phyloP scores from a whole-genome alignment of 1,140 invertebrate species.

The Polyergus mexicanus region DNA sequence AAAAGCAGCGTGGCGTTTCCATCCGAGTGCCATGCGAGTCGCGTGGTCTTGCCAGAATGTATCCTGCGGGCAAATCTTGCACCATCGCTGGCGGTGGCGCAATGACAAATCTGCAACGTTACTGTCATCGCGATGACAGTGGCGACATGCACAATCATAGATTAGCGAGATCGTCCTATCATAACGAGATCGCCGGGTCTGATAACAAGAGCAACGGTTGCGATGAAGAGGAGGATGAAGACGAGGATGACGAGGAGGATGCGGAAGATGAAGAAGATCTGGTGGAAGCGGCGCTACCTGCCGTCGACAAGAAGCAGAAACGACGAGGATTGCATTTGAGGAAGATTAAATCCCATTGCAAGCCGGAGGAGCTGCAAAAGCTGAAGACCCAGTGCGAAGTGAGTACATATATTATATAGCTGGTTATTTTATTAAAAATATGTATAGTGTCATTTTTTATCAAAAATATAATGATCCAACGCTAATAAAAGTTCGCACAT shows the following conservation, averaged over 20 bases:
- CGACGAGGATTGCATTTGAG: constrained; percentile 88
- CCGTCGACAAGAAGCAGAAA: constrained; percentile 88
- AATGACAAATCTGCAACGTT: constrained; percentile 66
- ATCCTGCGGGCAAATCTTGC: constrained; percentile 69
- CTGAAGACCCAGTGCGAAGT: constrained; percentile 91
- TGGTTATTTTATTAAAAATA: not conserved
- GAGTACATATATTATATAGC: constrained; percentile 44
- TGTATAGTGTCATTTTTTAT: not conserved
- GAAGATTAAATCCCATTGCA: constrained; percentile 93
- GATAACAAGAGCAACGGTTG: constrained; percentile 83
- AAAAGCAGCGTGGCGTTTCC: constrained; percentile 88
- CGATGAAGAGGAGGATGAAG: constrained; percentile 76
- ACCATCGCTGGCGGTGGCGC: constrained; percentile 56
- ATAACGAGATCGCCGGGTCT: constrained; percentile 79
- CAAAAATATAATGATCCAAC: not conserved
- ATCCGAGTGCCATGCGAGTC: constrained; percentile 84
- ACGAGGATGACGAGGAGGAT: constrained; percentile 77
- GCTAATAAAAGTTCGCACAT: not conserved
- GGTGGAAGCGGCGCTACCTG: constrained; percentile 90
- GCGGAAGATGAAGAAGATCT: constrained; percentile 87
- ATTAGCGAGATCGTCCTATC: constrained; percentile 64
- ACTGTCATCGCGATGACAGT: constrained; percentile 57
- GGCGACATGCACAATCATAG: constrained; percentile 67
- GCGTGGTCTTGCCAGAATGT: constrained; percentile 80
- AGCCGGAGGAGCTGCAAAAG: constrained; percentile 92